Percentiles rank a stretch among this genome's conserved stretches.
Conservation (phyloP, 2,888 invertebrate genomes). For the Drosophila helvetica region DNA sequence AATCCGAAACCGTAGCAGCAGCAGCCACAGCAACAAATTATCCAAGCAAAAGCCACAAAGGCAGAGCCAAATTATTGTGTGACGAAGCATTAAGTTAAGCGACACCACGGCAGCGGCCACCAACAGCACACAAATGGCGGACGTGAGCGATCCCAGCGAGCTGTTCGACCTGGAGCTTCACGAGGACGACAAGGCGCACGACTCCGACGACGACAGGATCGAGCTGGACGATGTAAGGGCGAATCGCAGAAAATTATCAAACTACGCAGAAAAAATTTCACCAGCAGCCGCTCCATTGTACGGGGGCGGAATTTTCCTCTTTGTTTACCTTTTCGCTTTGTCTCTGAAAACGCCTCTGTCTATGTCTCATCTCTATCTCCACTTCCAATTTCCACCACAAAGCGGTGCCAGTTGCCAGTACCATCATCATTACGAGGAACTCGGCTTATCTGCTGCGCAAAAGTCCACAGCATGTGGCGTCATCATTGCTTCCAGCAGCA, state of each 20-base stretch:
- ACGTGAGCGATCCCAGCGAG: conserved; percentile 85
- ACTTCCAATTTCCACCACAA: conserved; percentile 4
- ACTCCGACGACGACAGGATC: conserved; percentile 92
- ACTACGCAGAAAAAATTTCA: conserved; percentile 59
- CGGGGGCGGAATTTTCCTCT: conserved; percentile 48
- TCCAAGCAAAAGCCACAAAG: conserved; percentile 40
- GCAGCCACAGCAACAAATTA: conserved; percentile 62
- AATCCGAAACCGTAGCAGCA: conserved; percentile 11
- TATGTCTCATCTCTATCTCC: conserved; percentile 18
- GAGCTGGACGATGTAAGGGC: conserved; percentile 92
- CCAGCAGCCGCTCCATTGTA: conserved; percentile 15
- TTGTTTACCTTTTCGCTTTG: conserved; percentile 70
- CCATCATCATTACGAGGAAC: conserved; percentile 35
- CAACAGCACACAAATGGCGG: conserved; percentile 79
- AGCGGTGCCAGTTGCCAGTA: not conserved
- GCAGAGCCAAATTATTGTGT: conserved; percentile 43
- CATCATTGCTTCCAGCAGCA: conserved; percentile 15
- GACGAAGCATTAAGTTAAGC: conserved; percentile 16
- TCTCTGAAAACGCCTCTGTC: conserved; percentile 32
- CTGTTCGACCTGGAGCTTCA: conserved; percentile 97
- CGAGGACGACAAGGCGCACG: conserved; percentile 90
- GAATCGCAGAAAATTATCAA: conserved; percentile 17
- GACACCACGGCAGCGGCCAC: conserved; percentile 52
- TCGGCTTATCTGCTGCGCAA: conserved; percentile 74
- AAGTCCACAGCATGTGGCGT: conserved; percentile 58